Evolutionary conservation across 1,140 invertebrate species (phyloP), one percentile per base, ranked within the genome.

Genomic region (Paraescarpia echinospica): DNA sequence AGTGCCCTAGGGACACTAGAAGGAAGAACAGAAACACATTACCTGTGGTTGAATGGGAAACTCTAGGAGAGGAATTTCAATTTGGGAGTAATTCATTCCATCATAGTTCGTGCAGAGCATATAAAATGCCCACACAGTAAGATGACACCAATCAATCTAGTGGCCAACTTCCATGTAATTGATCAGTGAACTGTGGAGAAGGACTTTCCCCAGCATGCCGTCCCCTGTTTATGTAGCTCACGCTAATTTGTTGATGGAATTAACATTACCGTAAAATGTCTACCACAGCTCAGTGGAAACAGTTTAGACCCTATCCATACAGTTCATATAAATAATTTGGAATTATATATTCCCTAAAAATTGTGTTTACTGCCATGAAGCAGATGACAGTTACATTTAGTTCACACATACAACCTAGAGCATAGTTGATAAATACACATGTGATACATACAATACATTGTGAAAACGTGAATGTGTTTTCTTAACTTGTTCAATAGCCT

Each of bases 371-470:
- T 51, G 48, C n/a, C n/a, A n/a, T 51, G 48, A 51, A 51, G 48
- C 48, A 9, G 48, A 51, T 51, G 48, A 51, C 18, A 18, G 18
- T 9, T 51, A 51, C 18, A 51, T 51, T 51, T 51, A 51, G 48
- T 51, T 51, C 48, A 51, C 18, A 51, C 48, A 51, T 51, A 18
- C 18, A 18, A 51, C 48, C 31, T 6, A 89, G 9, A 33, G 31
- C 89, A 12, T 9, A 6, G 31, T 89, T 9, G 9, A 33, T 33
- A 27, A 6, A 89, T 89, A 89, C 89, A 89, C 59, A 92, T n/a
- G 35, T 27, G 41, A n/a, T 9, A 93, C 51, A 90, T 48, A 92
- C 89, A 93, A 22, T 89, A n/a, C n/a, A n/a, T n/a, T n/a, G n/a
- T n/a, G n/a, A n/a, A n/a, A n/a, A n/a, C n/a, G n/a, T n/a, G n/a